Evolutionary conservation across 1,140 invertebrate species (phyloP).

Genomic region (Gonioctena quinquepunctata): DNA sequence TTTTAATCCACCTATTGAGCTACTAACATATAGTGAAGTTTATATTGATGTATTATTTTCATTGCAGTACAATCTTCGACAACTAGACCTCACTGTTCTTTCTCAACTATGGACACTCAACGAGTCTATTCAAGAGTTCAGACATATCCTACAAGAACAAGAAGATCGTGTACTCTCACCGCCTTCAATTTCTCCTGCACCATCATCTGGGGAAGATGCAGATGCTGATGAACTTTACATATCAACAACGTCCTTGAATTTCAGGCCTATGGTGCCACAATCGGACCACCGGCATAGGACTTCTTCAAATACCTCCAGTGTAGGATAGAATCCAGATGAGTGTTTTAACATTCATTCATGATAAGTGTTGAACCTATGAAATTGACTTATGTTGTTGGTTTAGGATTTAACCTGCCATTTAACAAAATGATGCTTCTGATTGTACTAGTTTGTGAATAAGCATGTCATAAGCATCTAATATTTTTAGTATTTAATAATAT

Average conservation of each 20-base stretch:
- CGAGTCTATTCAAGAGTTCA: slow-evolving; percentile 86
- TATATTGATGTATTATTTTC: too few relatives aligned
- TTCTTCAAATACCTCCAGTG: slow-evolving; percentile 16
- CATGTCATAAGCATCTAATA: too few relatives aligned
- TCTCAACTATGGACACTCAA: slow-evolving; percentile 87
- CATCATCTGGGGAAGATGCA: slow-evolving; percentile 63
- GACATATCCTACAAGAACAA: slow-evolving; percentile 72
- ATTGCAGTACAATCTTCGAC: slow-evolving; percentile 78
- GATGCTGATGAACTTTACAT: slow-evolving; percentile 56
- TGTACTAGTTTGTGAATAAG: too few relatives aligned
- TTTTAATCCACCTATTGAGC: too few relatives aligned
- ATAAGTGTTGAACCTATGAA: too few relatives aligned
- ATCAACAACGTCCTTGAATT: slow-evolving; percentile 33
- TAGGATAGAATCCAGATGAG: too few relatives aligned
- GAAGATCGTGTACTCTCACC: slow-evolving; percentile 61
- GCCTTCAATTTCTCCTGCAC: slow-evolving; percentile 64
- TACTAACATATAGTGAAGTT: too few relatives aligned
- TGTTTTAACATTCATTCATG: too few relatives aligned
- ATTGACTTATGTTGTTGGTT: too few relatives aligned
- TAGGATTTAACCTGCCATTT: too few relatives aligned
- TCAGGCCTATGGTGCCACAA: background rate
- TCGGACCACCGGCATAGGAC: background rate
- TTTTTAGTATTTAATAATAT: too few relatives aligned
- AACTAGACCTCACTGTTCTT: slow-evolving; percentile 80
- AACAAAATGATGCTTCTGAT: too few relatives aligned